Evolutionary conservation across 1,140 invertebrate genomes (phyloP), one percentile per base, ranked within the genome.

Genomic region (Eubasilissa regina): DNA sequence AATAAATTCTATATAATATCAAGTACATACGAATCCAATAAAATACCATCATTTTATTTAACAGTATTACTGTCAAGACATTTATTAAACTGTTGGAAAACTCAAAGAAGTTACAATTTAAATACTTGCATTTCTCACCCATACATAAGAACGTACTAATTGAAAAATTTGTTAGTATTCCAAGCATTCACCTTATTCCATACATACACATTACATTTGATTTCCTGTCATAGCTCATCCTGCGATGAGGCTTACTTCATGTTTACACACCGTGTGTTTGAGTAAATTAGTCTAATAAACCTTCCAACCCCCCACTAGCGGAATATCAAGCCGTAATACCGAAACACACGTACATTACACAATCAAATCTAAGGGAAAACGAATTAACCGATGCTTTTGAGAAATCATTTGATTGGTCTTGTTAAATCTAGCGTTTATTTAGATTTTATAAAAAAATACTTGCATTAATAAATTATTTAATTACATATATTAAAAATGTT

Each of bases 211-310:
- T 35, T 35, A 35, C n/a, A 66, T 9, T 66, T 17, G 62, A 66
- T 11, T 47, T 66, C 35, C 62, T 45, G 13, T 66, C 66, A 53
- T 21, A 45, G 66, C 13, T 35, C 25, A 35, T 19, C 45, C 66
- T 19, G 17, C 11, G 48, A 15, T 68, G 9, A 56, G 51, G 51
- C 70, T 56, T 35, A n/a, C 77, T 70, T 47, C 56, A 73, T 82
- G 72, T 80, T 80, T 82, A 82, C 81, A 78, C 56, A 73, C 56
- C 77, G 73, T 60, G 56, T 82, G 81, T 82, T 82, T 82, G 64
- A 60, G 72, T 75, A 78, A 82, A 82, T 82, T 82, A 82, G 81
- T 60, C 81, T 82, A 82, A 82, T 82, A 82, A 82, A 82, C 75
- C 76, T 51, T 58, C 75, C 70, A n/a, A 25, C 73, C 77, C 68